These are phyloP conservation scores for Opisthocomus hoazin DNA, from an alignment of 2,113 vertebrate genomes.

Conservation along the genomic window DNA sequence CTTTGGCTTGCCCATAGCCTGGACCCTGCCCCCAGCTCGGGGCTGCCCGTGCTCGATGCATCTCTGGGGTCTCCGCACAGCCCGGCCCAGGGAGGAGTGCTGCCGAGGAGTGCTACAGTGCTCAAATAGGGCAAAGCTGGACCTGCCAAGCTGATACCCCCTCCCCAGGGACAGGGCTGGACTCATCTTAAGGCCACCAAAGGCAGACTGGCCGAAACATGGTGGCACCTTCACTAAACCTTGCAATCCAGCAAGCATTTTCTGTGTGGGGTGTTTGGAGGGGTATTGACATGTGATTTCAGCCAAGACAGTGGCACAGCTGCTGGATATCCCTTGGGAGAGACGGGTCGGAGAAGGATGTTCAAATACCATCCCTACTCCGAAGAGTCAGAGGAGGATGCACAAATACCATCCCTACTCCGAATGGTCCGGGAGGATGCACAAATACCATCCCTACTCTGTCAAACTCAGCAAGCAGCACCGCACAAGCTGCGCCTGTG, in stretches of 20 bases:
- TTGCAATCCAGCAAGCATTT: neutral
- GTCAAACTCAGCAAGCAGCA: no score
- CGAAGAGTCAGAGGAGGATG: no score
- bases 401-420: neutral
- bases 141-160: neutral
- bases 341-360: fast-evolving
- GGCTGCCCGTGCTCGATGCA: neutral
- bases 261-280: neutral
- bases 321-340: neutral
- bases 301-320: neutral
- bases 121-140: neutral
- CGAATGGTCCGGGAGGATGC: neutral
- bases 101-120: neutral
- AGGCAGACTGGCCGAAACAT: neutral
- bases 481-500: neutral
- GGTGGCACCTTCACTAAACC: neutral
- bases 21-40: neutral
- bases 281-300: neutral
- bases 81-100: no score
- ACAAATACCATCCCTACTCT: neutral
- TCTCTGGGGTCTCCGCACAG: neutral
- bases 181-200: neutral
- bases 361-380: no score
- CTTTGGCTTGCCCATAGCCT: neutral
- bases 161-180: neutral